These are phyloP conservation scores for Palythoa grandiflora DNA, from an alignment of 92 coral and sea anemone species.

Conservation along the genomic window DNA sequence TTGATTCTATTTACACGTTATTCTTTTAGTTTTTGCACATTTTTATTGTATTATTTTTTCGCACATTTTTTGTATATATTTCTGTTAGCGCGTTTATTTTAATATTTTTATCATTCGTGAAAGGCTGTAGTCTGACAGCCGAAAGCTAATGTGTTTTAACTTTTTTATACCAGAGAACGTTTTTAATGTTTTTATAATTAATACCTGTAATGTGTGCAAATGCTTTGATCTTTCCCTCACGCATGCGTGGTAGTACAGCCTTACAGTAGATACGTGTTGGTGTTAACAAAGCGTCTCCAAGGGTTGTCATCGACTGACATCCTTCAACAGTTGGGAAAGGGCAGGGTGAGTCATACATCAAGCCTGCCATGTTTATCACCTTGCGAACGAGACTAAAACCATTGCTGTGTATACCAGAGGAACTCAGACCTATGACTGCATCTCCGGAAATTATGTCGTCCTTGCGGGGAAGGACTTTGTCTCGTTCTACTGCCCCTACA, in stretches of 20 bases:
- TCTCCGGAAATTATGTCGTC: conserved; percentile 79
- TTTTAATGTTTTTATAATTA: not conserved
- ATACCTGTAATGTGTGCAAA: conserved; percentile 97
- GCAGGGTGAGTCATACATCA: conserved; percentile 74
- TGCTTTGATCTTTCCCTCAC: conserved; percentile 84
- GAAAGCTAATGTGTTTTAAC: no score
- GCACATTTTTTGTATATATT: no score
- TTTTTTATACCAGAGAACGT: no score
- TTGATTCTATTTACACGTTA: no score
- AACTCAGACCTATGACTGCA: conserved; percentile 85
- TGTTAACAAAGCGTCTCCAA: conserved; percentile 82
- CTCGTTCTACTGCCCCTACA: conserved; percentile 93
- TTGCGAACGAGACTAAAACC: conserved; percentile 94
- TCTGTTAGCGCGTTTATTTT: no score
- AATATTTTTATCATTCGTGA: no score
- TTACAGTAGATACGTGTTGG: conserved; percentile 91
- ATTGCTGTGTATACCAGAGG: conserved; percentile 96
- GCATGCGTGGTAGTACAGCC: conserved; percentile 85
- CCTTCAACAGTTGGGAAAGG: conserved; percentile 88
- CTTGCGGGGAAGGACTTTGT: conserved; percentile 70
- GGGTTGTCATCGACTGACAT: conserved; percentile 61
- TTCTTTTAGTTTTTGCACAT: no score
- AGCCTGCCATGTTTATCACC: conserved; percentile 65
- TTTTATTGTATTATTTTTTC: no score
- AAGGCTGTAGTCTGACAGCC: no score